Conservation (phyloP, 2,888 invertebrate species). For the Isoperla grammatica region DNA sequence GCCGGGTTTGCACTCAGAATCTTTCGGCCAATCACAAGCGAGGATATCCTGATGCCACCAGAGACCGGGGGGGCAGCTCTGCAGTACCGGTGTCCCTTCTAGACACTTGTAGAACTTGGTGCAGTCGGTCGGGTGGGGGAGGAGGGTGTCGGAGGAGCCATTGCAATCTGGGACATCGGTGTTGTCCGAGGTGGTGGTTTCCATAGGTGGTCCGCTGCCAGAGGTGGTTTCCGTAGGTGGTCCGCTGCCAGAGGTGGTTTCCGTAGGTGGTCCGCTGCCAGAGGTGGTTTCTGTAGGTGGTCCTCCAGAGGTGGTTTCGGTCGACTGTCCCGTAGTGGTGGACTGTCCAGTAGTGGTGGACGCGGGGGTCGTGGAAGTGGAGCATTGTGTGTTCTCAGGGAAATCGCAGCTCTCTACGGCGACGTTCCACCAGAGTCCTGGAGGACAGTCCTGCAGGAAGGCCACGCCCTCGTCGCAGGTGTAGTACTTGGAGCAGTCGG, state of each 20-base stretch:
- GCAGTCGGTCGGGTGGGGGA: constrained; percentile 5
- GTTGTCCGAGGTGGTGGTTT: neutral
- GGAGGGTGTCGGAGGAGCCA: neutral
- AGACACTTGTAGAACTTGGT: neutral
- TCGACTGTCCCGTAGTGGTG: no score
- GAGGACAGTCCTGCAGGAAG: neutral
- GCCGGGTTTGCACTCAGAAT: no score
- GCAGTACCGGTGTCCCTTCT: neutral
- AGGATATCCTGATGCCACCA: no score
- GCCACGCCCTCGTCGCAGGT: neutral
- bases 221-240: neutral
- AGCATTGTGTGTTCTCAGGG: neutral
- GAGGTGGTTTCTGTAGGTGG: neutral
- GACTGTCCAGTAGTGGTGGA: no score
- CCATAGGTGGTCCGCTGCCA: neutral
- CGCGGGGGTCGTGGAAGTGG: neutral
- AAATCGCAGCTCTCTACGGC: neutral
- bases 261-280: no score
- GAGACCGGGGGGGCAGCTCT: neutral
- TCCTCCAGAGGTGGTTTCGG: no score
- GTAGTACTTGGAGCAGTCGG: constrained; percentile 9
- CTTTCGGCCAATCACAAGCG: no score
- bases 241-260: neutral
- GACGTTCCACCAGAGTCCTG: constrained; percentile 4
- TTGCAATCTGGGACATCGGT: neutral